Evolutionary conservation across 2,113 vertebrate species (phyloP), one percentile per base, ranked within the genome.

Genomic region (Chloropsis hardwickii): DNA sequence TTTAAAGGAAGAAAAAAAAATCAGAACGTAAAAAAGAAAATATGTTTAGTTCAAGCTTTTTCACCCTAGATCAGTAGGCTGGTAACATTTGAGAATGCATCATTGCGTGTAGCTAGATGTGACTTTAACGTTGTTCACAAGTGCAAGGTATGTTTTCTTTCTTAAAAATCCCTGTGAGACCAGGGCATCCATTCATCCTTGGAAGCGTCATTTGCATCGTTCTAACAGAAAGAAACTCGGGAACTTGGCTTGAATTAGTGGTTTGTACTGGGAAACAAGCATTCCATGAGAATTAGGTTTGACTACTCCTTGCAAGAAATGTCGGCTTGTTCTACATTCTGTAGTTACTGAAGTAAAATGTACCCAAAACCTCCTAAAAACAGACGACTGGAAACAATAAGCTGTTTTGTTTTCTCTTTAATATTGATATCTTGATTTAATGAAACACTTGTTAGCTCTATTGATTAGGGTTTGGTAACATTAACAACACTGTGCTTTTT

Each of bases 21-120:
- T 69, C 82, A 90, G 61, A 95, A 94, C 22, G n/a, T 89, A 73
- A 71, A 83, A 90, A 82, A 91, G 54, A 42, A 87, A 94, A 81
- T 86, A 62, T 5, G 27, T 77, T 97, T 92, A 94, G 81, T 82
- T 95, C 86, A 86, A 61, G 96, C 88, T 81, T 96, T 96, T 95
- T 81, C 65, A 86, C 78, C 83, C 87, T 94, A 77, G 48, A 72
- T 81, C 74, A 82, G 84, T 73, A 87, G 69, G 77, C 86, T 90
- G 95, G 85, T 95, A 78, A 81, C 24, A 3, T 69, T 25, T 50
- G 58, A 86, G 86, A 81, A 78, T 11, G 45, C 18, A 70, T 78
- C 35, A 23, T 47, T 45, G 2, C 74, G 23, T 81, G 78, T 27
- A 83, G 58, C 71, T 62, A 10, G 11, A 50, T 2, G n/a, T 83